These are phyloP conservation scores for Tetraodon nigroviridis DNA, from an alignment of 2,113 vertebrate genomes.

Conservation along the genomic window DNA sequence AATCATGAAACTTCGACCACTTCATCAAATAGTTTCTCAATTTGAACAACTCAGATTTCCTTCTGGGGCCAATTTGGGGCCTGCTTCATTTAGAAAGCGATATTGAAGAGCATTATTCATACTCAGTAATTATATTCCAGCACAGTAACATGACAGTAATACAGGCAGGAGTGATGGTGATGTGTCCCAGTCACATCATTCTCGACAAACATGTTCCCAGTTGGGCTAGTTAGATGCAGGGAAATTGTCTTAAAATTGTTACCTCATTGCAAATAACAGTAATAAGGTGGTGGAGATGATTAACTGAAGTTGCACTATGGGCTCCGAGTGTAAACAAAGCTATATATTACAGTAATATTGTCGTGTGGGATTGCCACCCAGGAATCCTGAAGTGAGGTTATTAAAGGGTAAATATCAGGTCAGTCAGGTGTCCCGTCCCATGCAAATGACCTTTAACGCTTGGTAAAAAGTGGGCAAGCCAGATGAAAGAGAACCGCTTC, in stretches of 20 bases:
- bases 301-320: slow-evolving; percentile 63
- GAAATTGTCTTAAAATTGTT: slow-evolving; percentile 85
- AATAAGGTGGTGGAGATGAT: slow-evolving; percentile 79
- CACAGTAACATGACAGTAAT: slow-evolving; percentile 86
- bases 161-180: slow-evolving; percentile 81
- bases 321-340: slow-evolving; percentile 60
- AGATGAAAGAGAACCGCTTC: neutral
- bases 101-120: slow-evolving; percentile 78
- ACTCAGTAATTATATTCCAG: slow-evolving; percentile 80
- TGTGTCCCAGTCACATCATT: slow-evolving; percentile 82
- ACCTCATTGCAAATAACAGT: slow-evolving; percentile 81
- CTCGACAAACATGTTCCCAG: slow-evolving; percentile 81
- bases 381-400: slow-evolving; percentile 35
- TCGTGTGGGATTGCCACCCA: slow-evolving; percentile 46
- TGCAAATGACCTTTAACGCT: slow-evolving; percentile 4
- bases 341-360: slow-evolving; percentile 64
- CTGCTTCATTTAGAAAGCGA: slow-evolving; percentile 68
- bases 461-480: slow-evolving; percentile 1
- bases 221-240: slow-evolving; percentile 84
- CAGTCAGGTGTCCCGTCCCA: slow-evolving; percentile 12
- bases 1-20: slow-evolving; percentile 56
- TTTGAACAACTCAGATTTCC: slow-evolving; percentile 60
- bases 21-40: slow-evolving; percentile 68
- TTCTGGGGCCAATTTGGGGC: slow-evolving; percentile 66
- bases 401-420: slow-evolving; percentile 37